phyloP scores from a whole-genome alignment of 2,888 invertebrate genomes.

The Trachelus tabidus region DNA sequence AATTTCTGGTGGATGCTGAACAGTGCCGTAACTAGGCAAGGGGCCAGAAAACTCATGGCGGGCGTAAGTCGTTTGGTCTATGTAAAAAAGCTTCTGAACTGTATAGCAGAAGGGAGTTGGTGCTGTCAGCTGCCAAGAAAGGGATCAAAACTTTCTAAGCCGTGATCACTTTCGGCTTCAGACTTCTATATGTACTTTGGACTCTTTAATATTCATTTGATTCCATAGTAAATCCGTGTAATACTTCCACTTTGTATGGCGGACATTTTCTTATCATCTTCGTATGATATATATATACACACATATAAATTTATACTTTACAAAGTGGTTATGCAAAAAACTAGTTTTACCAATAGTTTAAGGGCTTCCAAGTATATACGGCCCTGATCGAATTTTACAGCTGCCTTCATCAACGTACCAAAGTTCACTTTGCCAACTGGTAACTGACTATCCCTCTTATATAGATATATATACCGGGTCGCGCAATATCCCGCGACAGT shows the following conservation, averaged over 20 bases:
- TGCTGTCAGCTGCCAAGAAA: background rate
- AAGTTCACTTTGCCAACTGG: background rate
- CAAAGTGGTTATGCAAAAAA: background rate
- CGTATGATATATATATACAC: background rate
- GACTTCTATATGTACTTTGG: background rate
- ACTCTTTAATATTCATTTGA: background rate
- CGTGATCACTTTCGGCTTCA: background rate
- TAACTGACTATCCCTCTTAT: background rate
- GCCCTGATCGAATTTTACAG: background rate
- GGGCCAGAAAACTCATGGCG: conserved; percentile 28
- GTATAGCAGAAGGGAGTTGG: background rate
- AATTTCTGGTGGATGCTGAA: background rate
- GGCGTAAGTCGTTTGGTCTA: background rate
- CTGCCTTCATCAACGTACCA: background rate
- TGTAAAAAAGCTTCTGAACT: background rate
- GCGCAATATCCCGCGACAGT: conserved; percentile 27
- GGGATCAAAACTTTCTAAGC: background rate
- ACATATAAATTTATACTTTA: background rate
- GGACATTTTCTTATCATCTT: background rate
- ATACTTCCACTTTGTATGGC: background rate
- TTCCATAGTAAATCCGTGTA: background rate
- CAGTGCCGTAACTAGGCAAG: conserved; percentile 30
- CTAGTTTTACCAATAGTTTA: background rate
- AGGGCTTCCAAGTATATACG: background rate
- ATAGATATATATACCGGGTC: background rate